A percentile compares a stretch with the other conserved stretches of the same genome.
Conservation (phyloP, 1,140 invertebrate genomes). For the Drosophila pectinifera region DNA sequence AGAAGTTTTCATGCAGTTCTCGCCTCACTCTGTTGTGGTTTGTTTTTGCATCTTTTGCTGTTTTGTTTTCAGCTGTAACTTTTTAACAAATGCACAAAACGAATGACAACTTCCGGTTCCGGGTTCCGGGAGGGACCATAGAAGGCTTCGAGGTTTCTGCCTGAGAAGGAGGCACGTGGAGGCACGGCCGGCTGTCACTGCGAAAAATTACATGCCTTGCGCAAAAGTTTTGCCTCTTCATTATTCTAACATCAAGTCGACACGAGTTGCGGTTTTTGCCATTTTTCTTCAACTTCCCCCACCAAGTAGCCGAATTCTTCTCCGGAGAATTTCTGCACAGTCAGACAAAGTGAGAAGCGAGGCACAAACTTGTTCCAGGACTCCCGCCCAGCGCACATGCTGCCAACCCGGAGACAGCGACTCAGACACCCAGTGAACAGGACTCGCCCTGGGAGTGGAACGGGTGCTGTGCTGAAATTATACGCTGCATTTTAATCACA, state of each 20-base stretch:
- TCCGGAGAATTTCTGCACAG: slow-evolving; percentile 58
- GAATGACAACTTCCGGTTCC: slow-evolving; percentile 82
- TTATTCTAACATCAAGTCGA: slow-evolving; percentile 84
- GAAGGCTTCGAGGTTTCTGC: neutral
- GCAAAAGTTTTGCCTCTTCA: slow-evolving; percentile 84
- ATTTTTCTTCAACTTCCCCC: slow-evolving; percentile 72
- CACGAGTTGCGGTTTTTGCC: slow-evolving; percentile 81
- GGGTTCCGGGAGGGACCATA: slow-evolving; percentile 13
- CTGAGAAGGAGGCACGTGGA: neutral
- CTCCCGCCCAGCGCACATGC: slow-evolving; percentile 59
- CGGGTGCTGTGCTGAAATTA: slow-evolving; percentile 60
- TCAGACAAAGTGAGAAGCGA: slow-evolving; percentile 74
- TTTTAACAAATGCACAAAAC: slow-evolving; percentile 82
- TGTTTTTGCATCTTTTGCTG: slow-evolving; percentile 46
- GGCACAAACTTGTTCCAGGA: slow-evolving; percentile 58
- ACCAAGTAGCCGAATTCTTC: slow-evolving; percentile 25
- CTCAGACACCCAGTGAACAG: slow-evolving; percentile 23
- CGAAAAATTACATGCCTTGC: slow-evolving; percentile 84
- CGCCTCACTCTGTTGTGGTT: slow-evolving; percentile 43
- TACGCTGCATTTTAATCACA: slow-evolving; percentile 84
- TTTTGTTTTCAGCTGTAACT: slow-evolving; percentile 65
- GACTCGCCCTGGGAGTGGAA: neutral
- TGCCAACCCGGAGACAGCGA: slow-evolving; percentile 40
- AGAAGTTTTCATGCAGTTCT: slow-evolving; percentile 70
- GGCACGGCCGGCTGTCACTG: slow-evolving; percentile 73